Evolutionary conservation across 2,888 invertebrate genomes (phyloP).

Genomic region (Lithophane semibrunnea): DNA sequence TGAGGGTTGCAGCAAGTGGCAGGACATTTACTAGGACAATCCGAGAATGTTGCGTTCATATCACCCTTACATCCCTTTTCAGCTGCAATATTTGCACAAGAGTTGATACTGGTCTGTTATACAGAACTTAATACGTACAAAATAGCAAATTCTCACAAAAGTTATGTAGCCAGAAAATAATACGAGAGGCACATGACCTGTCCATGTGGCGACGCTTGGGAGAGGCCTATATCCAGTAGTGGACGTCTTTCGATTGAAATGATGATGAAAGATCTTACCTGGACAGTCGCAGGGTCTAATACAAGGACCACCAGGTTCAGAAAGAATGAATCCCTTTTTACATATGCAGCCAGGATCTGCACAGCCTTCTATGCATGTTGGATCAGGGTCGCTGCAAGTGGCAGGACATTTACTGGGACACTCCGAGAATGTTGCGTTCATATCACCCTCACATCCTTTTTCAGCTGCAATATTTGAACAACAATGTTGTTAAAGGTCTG

Average conservation of each 20-base stretch:
- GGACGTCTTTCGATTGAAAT: background rate
- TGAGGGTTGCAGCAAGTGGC: slow-evolving; percentile 31
- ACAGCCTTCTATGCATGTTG: too few relatives aligned
- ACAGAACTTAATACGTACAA: too few relatives aligned
- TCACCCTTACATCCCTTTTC: slow-evolving; percentile 58
- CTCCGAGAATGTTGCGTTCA: too few relatives aligned
- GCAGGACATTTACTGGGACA: too few relatives aligned
- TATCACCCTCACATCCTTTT: too few relatives aligned
- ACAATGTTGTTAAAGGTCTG: background rate
- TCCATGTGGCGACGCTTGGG: background rate
- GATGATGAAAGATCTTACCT: slow-evolving; percentile 12
- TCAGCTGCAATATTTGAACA: background rate
- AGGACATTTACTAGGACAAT: slow-evolving; percentile 61
- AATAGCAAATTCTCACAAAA: too few relatives aligned
- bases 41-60: slow-evolving; percentile 65
- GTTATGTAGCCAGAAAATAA: too few relatives aligned
- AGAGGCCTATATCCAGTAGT: too few relatives aligned
- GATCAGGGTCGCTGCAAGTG: too few relatives aligned
- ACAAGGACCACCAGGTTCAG: slow-evolving; percentile 60
- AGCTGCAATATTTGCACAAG: slow-evolving; percentile 21
- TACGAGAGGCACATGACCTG: background rate
- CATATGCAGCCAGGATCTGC: too few relatives aligned
- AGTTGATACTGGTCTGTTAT: too few relatives aligned
- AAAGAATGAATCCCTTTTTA: background rate
- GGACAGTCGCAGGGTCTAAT: slow-evolving; percentile 63